Evolutionary conservation across 2,888 invertebrate species (phyloP), one percentile per base, ranked within the genome.

Genomic region (Dorcus parallelipipedus): DNA sequence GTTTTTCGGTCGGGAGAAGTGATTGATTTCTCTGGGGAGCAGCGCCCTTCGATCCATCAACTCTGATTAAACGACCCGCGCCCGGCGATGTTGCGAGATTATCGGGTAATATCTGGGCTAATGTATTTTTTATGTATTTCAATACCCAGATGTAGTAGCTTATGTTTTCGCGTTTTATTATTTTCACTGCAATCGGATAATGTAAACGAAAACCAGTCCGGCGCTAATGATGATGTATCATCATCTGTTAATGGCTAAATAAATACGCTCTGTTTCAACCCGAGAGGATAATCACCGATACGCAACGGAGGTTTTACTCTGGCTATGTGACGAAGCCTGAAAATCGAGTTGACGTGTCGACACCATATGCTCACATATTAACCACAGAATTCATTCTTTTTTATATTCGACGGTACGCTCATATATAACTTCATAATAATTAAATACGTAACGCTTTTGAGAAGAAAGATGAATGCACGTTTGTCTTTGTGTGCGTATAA

Each of bases 21-120:
- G 77, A 76, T 76, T 75, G 76, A 76, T 76, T 75, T 77, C 76
- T 75, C 75, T 56, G 64, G 75, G 74, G 75, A 74, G 66, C 69
- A 65, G 64, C 73, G 67, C 72, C 73, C 73, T 69, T 69, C 71
- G 67, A 75, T 74, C 75, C 74, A 75, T 76, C 76, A 75, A 69
- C 66, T 67, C 71, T 75, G 75, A 76, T 76, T 76, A 76, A 75
- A 76, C 70, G 71, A 68, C 63, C 68, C 66, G 65, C 53, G 64
- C 68, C 66, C 68, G 70, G 65, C 69, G 68, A 72, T 72, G 70
- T 69, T 68, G 67, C 64, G 58, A 69, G 72, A 73, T 74, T 73
- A 74, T 73, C 73, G 70, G 68, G 69, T 73, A 73, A 72, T 73
- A 73, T 72, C 69, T 68, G 65, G 67, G 69, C 70, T 75, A 73